phyloP scores from a whole-genome alignment of 2,888 invertebrate species.

The Tridacna crocea region DNA sequence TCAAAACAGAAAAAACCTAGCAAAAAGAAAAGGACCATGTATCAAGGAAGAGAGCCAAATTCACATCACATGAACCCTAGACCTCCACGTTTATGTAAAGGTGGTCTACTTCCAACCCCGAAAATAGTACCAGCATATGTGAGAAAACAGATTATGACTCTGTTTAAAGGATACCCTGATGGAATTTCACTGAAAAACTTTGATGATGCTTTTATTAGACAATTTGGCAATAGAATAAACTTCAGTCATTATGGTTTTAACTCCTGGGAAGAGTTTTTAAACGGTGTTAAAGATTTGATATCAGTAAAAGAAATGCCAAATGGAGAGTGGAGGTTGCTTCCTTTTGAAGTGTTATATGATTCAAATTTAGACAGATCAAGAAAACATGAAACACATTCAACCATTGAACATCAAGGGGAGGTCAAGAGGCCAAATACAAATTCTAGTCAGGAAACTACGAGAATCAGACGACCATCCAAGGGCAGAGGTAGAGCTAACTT shows the following conservation, averaged over 20 bases:
- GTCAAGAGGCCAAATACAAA: not conserved
- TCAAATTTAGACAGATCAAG: not conserved
- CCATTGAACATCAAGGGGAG: not conserved
- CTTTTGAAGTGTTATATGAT: conserved; percentile 19
- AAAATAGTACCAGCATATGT: conserved; percentile 65
- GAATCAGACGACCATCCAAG: not conserved
- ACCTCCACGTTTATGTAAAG: conserved; percentile 25
- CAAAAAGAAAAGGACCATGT: conserved; percentile 67
- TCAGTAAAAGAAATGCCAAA: conserved; percentile 54
- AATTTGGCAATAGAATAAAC: conserved; percentile 67
- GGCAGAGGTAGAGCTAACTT: not conserved
- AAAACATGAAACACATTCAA: not conserved
- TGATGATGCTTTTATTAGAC: conserved; percentile 65
- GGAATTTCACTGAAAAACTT: conserved; percentile 67
- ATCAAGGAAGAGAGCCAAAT: conserved; percentile 18
- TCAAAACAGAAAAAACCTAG: conserved; percentile 71
- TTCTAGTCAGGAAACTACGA: not conserved
- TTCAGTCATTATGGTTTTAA: conserved; percentile 66
- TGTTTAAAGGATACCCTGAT: conserved; percentile 65
- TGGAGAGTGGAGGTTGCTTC: conserved; percentile 67
- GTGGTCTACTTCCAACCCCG: conserved; percentile 23
- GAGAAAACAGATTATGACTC: conserved; percentile 62
- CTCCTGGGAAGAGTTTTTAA: conserved; percentile 63
- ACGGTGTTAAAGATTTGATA: conserved; percentile 65
- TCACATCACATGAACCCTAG: not conserved